Evolutionary conservation across 2,797 vertebrate genomes (phyloP).

Genomic region (Cephalopachus bancanus): DNA sequence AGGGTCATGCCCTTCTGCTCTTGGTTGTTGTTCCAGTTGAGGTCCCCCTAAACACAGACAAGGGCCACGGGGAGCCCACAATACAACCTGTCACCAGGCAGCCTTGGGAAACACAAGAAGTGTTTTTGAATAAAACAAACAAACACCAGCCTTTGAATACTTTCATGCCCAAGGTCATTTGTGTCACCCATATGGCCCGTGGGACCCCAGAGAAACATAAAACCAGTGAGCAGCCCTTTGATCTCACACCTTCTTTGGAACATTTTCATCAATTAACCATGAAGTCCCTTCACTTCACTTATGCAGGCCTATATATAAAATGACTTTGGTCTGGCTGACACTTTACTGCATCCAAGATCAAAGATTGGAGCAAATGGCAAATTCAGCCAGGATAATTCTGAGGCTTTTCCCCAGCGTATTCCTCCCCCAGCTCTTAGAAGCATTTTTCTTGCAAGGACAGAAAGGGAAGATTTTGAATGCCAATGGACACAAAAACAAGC

Average conservation of each 20-base stretch:
- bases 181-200: constrained; percentile 86
- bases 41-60: neutral
- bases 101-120: constrained; percentile 84
- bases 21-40: neutral
- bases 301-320: constrained; percentile 89
- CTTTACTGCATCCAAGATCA: constrained; percentile 90
- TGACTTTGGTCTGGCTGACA: constrained; percentile 88
- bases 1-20: constrained; percentile 65
- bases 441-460: constrained; percentile 76
- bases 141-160: constrained; percentile 82
- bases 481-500: constrained; percentile 73
- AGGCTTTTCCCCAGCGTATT: constrained; percentile 70
- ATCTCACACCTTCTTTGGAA: constrained; percentile 91
- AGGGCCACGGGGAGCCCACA: constrained; percentile 57
- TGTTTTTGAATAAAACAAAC: constrained; percentile 85
- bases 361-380: constrained; percentile 87
- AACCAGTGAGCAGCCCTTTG: constrained; percentile 90
- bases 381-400: constrained; percentile 86
- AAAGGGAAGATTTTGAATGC: constrained; percentile 68
- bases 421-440: constrained; percentile 73
- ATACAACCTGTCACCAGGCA: constrained; percentile 73
- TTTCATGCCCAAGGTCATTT: constrained; percentile 87
- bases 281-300: constrained; percentile 89
- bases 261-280: constrained; percentile 93
- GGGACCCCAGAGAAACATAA: constrained; percentile 89